Base-by-base conservation (phyloP, 2,888 invertebrate genomes). In the Isotomurus palustris region DNA sequence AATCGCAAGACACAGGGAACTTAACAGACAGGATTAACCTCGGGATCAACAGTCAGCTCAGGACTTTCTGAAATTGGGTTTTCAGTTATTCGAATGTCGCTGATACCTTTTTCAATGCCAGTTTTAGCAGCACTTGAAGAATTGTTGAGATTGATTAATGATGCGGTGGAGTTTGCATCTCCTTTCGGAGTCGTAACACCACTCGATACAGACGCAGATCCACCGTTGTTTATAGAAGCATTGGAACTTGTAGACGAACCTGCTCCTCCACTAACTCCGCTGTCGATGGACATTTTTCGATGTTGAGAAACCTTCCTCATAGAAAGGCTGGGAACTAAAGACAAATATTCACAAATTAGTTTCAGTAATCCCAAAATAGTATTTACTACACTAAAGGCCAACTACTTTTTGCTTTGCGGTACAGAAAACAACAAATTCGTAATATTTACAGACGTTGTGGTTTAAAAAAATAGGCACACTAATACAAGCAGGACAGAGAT, bases 11-110 rank as follows among this genome's bases (percentile, higher is more conserved):
- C 38, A 38, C 5, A 24, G 21, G 25, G 21, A 21, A 47, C 19
- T 60, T 35, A 62, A 53, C 61, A 62, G 22, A 58, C 49, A 17
- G 59, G 62, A 48, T 59, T 59, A 32, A 35, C 27, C 44, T 62
- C 58, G 24, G 47, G 44, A 24, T 61, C 61, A n/a, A 49, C 50
- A 50, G 58, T 53, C 47, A 64, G 58, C 50, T 67, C 66, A 44
- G 65, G 60, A 35, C 64, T 62, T 36, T 68, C 70, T 21, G 67
- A 67, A 58, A 70, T 70, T 1, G 70, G 70, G 56, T 70, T 70
- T 53, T 69, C 70, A 1, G 70, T 70, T 24, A 70, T 70, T 21
- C 64, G 64, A 52, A 70, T 69, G 51, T 70, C 68, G 44, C 40
- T 68, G 32, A 70, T 53, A 17, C 64, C 69, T 41, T 70, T 68